These are phyloP conservation scores for Nematopogon swammerdamellus DNA, from an alignment of 2,888 invertebrate genomes.

Conservation along the genomic window DNA sequence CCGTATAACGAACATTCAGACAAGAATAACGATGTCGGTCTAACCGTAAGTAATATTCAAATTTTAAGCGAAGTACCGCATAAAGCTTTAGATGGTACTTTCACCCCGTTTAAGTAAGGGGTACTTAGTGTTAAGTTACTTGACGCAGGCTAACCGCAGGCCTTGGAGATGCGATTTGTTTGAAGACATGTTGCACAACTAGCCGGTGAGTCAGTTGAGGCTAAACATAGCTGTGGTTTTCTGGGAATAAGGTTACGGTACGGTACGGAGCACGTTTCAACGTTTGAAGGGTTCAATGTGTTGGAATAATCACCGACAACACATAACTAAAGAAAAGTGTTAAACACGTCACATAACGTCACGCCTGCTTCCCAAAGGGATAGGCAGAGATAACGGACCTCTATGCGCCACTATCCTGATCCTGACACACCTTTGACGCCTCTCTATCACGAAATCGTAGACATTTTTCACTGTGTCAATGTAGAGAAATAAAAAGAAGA, in stretches of 20 bases:
- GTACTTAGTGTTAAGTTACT: constrained; percentile 38
- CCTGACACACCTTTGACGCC: too few relatives aligned
- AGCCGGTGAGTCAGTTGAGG: background rate
- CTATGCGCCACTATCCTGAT: too few relatives aligned
- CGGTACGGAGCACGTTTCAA: too few relatives aligned
- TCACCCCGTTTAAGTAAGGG: constrained; percentile 52
- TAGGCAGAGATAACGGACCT: too few relatives aligned
- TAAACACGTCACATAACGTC: too few relatives aligned
- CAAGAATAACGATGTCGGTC: background rate
- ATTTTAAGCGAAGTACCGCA: background rate
- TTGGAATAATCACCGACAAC: too few relatives aligned
- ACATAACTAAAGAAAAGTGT: too few relatives aligned
- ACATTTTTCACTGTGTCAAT: too few relatives aligned
- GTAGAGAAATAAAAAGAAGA: too few relatives aligned
- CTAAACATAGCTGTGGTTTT: background rate
- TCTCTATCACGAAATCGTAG: too few relatives aligned
- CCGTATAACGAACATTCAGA: background rate
- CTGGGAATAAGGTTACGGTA: background rate
- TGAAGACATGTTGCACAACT: background rate
- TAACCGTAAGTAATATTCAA: background rate
- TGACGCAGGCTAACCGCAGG: constrained; percentile 7
- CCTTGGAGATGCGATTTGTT: background rate
- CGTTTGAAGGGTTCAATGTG: too few relatives aligned
- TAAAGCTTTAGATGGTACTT: constrained; percentile 9
- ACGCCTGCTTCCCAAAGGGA: too few relatives aligned